Conservation (phyloP, 2,888 invertebrate genomes). For the Pemphredon lugubris region DNA sequence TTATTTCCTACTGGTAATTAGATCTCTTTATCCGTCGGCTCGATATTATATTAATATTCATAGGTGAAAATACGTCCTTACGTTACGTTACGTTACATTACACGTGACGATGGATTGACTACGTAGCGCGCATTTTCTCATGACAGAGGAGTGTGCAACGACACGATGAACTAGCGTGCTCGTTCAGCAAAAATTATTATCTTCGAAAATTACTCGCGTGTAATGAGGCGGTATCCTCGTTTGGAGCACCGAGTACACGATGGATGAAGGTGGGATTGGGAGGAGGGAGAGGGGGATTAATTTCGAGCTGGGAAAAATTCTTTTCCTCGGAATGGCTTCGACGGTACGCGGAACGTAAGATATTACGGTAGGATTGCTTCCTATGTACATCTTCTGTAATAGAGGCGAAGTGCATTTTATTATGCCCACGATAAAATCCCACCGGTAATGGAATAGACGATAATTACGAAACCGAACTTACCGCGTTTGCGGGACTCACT, state of each 20-base stretch:
- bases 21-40: too few species aligned
- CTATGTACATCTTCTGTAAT: background rate
- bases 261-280: background rate
- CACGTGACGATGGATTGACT: too few species aligned
- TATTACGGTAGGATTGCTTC: constrained; percentile 8
- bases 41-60: too few species aligned
- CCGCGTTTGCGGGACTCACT: too few species aligned
- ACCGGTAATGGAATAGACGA: background rate
- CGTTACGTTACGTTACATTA: too few species aligned
- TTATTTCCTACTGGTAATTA: too few species aligned
- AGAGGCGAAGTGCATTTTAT: background rate
- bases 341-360: background rate
- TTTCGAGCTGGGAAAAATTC: constrained; percentile 13
- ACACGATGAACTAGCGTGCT: background rate
- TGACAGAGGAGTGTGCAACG: background rate
- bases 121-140: too few species aligned
- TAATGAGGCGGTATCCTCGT: background rate
- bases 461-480: too few species aligned
- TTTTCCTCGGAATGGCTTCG: constrained; percentile 21
- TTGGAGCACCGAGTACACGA: background rate
- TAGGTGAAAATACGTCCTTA: too few species aligned
- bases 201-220: background rate
- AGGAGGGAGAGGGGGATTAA: background rate
- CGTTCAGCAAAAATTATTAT: constrained; percentile 3
- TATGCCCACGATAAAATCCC: background rate